phyloP scores from a whole-genome alignment of 2,888 invertebrate species.

The Lucinisca nassula region DNA sequence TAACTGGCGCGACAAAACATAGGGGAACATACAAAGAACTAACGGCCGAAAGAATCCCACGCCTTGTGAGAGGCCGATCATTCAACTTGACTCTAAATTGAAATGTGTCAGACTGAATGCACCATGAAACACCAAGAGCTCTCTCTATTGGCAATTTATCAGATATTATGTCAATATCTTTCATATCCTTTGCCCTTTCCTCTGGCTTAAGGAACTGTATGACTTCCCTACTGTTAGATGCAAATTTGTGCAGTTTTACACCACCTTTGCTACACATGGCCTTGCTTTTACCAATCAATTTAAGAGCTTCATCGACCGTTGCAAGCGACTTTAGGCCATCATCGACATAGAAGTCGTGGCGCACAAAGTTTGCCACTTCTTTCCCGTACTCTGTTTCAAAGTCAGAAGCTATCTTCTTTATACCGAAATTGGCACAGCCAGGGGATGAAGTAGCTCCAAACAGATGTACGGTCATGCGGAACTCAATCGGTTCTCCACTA shows the following conservation, averaged over 20 bases:
- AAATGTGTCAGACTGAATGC: slow-evolving; percentile 20
- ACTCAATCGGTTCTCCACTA: slow-evolving; percentile 30
- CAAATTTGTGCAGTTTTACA: background rate
- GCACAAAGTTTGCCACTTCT: background rate
- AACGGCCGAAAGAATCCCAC: slow-evolving; percentile 14
- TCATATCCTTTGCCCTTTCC: background rate
- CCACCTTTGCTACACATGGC: background rate
- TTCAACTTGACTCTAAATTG: slow-evolving; percentile 43
- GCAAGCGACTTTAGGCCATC: background rate
- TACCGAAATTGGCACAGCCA: slow-evolving; percentile 56
- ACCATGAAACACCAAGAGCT: background rate
- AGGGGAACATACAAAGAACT: slow-evolving; percentile 61
- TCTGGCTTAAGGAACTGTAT: background rate
- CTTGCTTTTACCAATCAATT: background rate
- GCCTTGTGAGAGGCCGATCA: slow-evolving; percentile 47
- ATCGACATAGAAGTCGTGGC: background rate
- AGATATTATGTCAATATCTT: background rate
- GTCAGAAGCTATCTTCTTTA: slow-evolving; percentile 45
- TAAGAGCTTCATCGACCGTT: background rate
- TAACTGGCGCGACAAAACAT: slow-evolving; percentile 64
- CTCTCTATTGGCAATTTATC: background rate
- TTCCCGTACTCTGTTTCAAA: slow-evolving; percentile 27
- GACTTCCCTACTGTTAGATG: background rate
- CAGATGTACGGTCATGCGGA: slow-evolving; percentile 63
- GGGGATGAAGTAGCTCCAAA: slow-evolving; percentile 68